These are phyloP conservation scores for Oreochromis mossambicus DNA, from an alignment of 2,797 vertebrate species.

Conservation along the genomic window DNA sequence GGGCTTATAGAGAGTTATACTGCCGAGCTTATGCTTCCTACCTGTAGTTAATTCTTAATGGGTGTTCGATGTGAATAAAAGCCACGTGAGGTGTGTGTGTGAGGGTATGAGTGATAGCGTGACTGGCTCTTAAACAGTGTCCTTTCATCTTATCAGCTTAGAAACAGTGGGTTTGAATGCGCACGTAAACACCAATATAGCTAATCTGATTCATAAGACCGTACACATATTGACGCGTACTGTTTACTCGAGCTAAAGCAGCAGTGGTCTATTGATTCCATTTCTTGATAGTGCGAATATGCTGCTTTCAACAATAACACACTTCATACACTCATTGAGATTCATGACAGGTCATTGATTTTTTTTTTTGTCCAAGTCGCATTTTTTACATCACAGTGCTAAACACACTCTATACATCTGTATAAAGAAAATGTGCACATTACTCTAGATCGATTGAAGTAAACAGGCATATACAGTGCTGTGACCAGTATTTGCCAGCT, in stretches of 20 bases:
- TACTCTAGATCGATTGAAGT: neutral
- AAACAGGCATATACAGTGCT: neutral
- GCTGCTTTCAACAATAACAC: slow-evolving; percentile 9
- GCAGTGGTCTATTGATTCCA: slow-evolving; percentile 1
- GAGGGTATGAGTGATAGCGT: neutral
- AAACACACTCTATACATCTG: neutral
- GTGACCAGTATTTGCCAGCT: neutral
- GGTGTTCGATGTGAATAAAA: neutral
- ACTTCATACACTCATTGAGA: slow-evolving; percentile 8
- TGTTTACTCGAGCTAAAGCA: neutral
- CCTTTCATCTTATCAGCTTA: neutral
- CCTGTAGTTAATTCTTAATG: slow-evolving; percentile 33
- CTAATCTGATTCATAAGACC: slow-evolving; percentile 22
- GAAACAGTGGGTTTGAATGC: neutral
- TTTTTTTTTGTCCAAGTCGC: neutral
- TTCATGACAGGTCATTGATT: slow-evolving; percentile 20
- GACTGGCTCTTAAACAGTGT: neutral
- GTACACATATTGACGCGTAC: neutral
- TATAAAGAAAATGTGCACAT: neutral
- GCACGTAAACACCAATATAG: neutral
- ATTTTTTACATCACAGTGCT: neutral
- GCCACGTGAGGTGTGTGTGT: neutral
- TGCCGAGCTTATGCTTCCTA: neutral
- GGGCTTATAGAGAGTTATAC: slow-evolving; percentile 20
- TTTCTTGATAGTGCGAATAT: slow-evolving; percentile 9